These are phyloP conservation scores for Amblyjoppa fuscipennis DNA, from an alignment of 2,888 invertebrate genomes.

Conservation along the genomic window DNA sequence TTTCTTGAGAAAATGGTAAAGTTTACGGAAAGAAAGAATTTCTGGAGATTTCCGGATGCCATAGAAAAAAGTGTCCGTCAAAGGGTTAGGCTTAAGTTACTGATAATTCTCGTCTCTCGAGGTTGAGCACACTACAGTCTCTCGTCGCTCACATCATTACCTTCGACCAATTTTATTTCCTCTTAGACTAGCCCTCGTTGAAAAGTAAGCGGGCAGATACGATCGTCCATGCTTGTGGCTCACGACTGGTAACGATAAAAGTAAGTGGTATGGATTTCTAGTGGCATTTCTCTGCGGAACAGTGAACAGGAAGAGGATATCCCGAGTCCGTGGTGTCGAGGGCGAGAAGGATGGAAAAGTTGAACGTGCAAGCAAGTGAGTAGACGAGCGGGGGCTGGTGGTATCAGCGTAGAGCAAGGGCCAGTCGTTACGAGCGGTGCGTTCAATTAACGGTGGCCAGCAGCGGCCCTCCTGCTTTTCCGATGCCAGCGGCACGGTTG, in stretches of 20 bases:
- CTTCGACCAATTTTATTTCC: constrained; percentile 11
- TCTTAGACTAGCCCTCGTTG: background rate
- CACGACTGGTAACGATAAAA: constrained; percentile 80
- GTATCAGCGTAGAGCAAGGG: constrained; percentile 63
- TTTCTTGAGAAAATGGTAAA: background rate
- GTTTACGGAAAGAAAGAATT: background rate
- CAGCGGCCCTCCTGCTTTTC: constrained; percentile 72
- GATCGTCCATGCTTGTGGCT: constrained; percentile 36
- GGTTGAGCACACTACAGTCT: background rate
- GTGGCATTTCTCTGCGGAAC: constrained; percentile 61
- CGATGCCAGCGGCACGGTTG: constrained; percentile 25
- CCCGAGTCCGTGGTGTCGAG: constrained; percentile 31
- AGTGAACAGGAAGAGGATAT: constrained; percentile 30
- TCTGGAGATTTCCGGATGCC: too few relatives aligned
- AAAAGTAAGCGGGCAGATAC: constrained; percentile 45
- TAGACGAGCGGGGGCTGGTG: constrained; percentile 30
- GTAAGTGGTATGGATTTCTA: constrained; percentile 85
- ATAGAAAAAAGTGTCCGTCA: background rate
- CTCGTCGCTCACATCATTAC: background rate
- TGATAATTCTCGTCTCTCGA: background rate
- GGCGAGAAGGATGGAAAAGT: constrained; percentile 37
- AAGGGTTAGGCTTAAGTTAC: background rate
- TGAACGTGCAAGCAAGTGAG: constrained; percentile 47
- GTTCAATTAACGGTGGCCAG: constrained; percentile 84
- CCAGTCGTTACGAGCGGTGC: constrained; percentile 83